Evolutionary conservation across 2,888 invertebrate species (phyloP).

Genomic region (Apodemia hepburni): DNA sequence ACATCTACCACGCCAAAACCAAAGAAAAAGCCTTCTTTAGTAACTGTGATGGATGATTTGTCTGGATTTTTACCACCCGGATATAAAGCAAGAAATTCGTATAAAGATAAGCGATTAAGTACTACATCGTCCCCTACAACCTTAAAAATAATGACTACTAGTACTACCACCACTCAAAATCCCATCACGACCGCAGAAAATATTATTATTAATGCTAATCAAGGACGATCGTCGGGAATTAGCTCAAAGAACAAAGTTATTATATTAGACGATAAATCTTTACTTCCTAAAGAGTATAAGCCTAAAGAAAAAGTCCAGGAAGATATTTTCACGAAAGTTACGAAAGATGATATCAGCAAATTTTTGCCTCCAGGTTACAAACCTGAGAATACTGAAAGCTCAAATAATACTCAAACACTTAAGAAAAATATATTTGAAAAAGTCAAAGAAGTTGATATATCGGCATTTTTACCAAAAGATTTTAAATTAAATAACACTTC

Average conservation of each 20-base stretch:
- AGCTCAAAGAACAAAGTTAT: slow-evolving; percentile 81
- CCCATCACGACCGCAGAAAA: slow-evolving; percentile 39
- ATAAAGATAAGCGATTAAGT: slow-evolving; percentile 76
- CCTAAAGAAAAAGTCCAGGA: slow-evolving; percentile 62
- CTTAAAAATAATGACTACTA: slow-evolving; percentile 38
- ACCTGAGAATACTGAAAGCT: slow-evolving; percentile 46
- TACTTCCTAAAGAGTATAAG: slow-evolving; percentile 78
- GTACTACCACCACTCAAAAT: slow-evolving; percentile 33
- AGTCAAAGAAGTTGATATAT: slow-evolving; percentile 65
- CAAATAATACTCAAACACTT: slow-evolving; percentile 43
- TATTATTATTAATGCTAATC: slow-evolving; percentile 56
- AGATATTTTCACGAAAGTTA: slow-evolving; percentile 64
- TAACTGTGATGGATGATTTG: slow-evolving; percentile 81
- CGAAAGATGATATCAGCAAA: slow-evolving; percentile 79
- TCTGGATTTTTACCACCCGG: slow-evolving; percentile 82
- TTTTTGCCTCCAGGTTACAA: slow-evolving; percentile 86
- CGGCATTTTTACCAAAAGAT: slow-evolving; percentile 82
- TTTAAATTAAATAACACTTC: slow-evolving; percentile 64
- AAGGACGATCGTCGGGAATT: slow-evolving; percentile 73
- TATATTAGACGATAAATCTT: slow-evolving; percentile 74
- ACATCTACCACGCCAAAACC: slow-evolving; percentile 69
- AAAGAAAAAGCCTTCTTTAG: slow-evolving; percentile 61
- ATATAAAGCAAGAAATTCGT: slow-evolving; percentile 77
- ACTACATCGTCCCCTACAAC: slow-evolving; percentile 52
- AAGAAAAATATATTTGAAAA: slow-evolving; percentile 52